phyloP scores from a whole-genome alignment of 1,140 invertebrate species.

The Agrilus planipennis region DNA sequence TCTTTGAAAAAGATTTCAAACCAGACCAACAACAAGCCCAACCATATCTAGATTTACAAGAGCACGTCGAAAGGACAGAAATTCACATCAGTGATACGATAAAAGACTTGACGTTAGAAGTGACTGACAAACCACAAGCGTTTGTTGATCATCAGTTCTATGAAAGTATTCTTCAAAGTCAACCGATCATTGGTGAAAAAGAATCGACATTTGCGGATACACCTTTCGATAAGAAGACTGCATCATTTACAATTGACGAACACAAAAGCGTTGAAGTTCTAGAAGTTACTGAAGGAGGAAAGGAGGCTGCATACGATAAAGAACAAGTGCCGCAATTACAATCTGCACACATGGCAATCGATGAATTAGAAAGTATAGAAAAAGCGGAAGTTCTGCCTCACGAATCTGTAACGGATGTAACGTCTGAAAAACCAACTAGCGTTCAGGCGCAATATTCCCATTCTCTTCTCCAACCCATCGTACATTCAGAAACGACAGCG shows the following conservation, averaged over 20 bases:
- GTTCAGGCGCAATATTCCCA: conserved; percentile 19
- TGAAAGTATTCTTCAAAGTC: conserved; percentile 27
- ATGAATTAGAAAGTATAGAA: conserved; percentile 16
- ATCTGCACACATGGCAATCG: conserved; percentile 15
- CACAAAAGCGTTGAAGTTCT: conserved; percentile 33
- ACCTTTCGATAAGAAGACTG: conserved; percentile 27
- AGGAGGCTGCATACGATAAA: conserved; percentile 26
- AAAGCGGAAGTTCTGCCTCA: conserved; percentile 18
- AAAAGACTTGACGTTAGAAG: conserved; percentile 17
- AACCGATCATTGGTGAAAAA: conserved; percentile 27
- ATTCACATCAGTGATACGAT: conserved; percentile 26
- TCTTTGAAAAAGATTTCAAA: conserved; percentile 26
- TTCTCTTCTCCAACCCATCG: conserved; percentile 18
- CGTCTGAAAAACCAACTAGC: conserved; percentile 12
- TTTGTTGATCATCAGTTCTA: conserved; percentile 27
- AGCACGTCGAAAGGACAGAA: conserved; percentile 34
- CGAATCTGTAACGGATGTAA: conserved; percentile 15
- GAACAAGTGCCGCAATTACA: conserved; percentile 11
- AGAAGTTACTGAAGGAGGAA: conserved; percentile 30
- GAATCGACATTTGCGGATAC: conserved; percentile 23
- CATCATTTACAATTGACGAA: conserved; percentile 35
- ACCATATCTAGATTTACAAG: conserved; percentile 28
- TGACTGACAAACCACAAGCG: conserved; percentile 20
- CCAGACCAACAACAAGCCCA: conserved; percentile 29
- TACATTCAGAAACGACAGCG: conserved; percentile 22